Evolutionary conservation across 2,888 invertebrate genomes (phyloP), one percentile per base, ranked within the genome.

Genomic region (Sicus ferrugineus): DNA sequence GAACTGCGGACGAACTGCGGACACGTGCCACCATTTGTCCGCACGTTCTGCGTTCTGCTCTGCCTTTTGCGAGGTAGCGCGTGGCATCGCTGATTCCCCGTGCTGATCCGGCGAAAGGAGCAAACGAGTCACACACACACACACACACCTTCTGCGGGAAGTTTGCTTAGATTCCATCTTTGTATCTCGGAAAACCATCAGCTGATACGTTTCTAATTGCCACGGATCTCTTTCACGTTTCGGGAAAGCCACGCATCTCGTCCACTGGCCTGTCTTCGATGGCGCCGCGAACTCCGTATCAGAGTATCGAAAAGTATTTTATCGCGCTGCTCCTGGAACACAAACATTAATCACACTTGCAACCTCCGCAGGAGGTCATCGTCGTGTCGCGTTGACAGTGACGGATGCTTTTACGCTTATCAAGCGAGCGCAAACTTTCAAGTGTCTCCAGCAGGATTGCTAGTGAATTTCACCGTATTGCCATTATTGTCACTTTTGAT

Each of bases 391-490:
- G 6, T 19, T 83, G 84, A 83, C 80, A 83, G 78, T 84, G 84
- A 83, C 80, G 81, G 84, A 83, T 83, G 81, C 78, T 81, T 78
- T 72, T 75, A 73, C 75, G 75, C 80, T 81, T 81, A 81, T 81
- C 81, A 78, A 78, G 77, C 77, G 79, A 76, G 73, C 76, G 79
- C 67, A 67, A 58, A 67, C 58, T 31, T 67, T 58, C n/a, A 52
- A 52, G 21, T n/a, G n/a, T n/a, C n/a, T n/a, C n/a, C n/a, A n/a
- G n/a, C n/a, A n/a, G n/a, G n/a, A n/a, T n/a, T n/a, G n/a, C n/a
- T n/a, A n/a, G n/a, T n/a, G n/a, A n/a, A n/a, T n/a, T n/a, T n/a
- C n/a, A n/a, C n/a, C n/a, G n/a, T n/a, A n/a, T n/a, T n/a, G n/a
- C n/a, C n/a, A n/a, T n/a, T n/a, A n/a, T n/a, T n/a, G n/a, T n/a